Evolutionary conservation across 2,113 vertebrate genomes (phyloP).

Genomic region (Centropus bengalensis): DNA sequence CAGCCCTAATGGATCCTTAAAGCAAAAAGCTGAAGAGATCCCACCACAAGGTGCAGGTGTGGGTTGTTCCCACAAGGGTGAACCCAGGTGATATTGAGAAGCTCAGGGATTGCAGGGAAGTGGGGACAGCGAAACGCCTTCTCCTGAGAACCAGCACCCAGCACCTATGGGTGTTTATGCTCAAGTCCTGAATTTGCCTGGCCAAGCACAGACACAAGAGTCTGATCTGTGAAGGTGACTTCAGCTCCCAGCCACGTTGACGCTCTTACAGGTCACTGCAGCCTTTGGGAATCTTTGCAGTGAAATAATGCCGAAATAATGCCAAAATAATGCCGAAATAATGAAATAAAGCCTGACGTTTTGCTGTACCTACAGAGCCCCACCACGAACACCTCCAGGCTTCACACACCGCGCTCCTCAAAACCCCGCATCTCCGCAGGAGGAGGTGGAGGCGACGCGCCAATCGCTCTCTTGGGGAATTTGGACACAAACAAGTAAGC

Average conservation of each 20-base stretch:
- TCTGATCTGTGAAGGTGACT: neutral
- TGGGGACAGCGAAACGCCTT: neutral
- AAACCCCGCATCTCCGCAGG: fast-evolving
- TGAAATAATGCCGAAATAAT: neutral
- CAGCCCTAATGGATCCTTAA: neutral
- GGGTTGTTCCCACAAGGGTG: too few relatives aligned
- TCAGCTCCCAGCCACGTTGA: neutral
- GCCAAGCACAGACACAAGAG: neutral
- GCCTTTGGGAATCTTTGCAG: fast-evolving
- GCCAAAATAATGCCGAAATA: too few relatives aligned
- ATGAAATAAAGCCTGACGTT: fast-evolving
- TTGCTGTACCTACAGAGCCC: fast-evolving
- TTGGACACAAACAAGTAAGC: neutral
- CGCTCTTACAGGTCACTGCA: neutral
- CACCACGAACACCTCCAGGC: neutral
- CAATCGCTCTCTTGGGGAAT: neutral
- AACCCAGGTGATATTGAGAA: neutral
- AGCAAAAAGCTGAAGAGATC: neutral
- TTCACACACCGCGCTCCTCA: fast-evolving
- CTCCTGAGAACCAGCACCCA: neutral
- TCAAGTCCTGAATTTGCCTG: neutral
- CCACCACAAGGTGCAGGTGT: neutral
- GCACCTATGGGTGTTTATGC: neutral
- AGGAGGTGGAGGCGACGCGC: neutral
- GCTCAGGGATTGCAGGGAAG: neutral